These are phyloP conservation scores for Onychomys torridus DNA, from an alignment of 2,797 vertebrate genomes.

Conservation along the genomic window DNA sequence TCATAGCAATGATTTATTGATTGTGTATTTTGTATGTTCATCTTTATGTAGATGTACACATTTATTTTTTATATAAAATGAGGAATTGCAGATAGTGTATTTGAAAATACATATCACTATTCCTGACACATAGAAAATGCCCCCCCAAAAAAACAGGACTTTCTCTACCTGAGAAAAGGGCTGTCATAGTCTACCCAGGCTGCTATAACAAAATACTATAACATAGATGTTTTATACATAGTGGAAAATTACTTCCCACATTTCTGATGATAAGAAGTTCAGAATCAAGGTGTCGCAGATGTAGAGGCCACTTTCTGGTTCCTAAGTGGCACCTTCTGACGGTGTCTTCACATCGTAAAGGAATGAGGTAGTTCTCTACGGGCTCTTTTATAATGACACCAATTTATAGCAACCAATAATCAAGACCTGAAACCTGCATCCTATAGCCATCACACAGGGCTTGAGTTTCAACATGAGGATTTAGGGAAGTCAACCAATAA, in stretches of 20 bases:
- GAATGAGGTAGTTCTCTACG: background rate
- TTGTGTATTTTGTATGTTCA: background rate
- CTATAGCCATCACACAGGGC: background rate
- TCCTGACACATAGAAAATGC: background rate
- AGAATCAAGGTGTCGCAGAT: background rate
- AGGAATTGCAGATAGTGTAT: background rate
- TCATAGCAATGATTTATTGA: background rate
- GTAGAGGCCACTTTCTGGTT: background rate
- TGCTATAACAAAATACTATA: background rate
- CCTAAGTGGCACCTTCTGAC: background rate
- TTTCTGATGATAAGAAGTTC: background rate
- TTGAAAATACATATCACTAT: background rate
- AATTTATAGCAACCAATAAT: background rate
- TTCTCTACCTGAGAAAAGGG: background rate
- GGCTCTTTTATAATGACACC: background rate
- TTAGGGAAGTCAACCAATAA: background rate
- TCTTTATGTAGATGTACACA: background rate
- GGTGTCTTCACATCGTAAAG: background rate
- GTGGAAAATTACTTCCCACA: background rate
- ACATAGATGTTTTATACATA: background rate
- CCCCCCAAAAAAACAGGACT: background rate
- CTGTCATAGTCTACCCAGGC: background rate
- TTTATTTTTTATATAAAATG: slow-evolving; percentile 3
- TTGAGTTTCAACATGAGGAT: background rate
- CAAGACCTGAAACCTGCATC: background rate